Conservation (phyloP, 1,140 invertebrate genomes). For the Wiebesia pumilae region DNA sequence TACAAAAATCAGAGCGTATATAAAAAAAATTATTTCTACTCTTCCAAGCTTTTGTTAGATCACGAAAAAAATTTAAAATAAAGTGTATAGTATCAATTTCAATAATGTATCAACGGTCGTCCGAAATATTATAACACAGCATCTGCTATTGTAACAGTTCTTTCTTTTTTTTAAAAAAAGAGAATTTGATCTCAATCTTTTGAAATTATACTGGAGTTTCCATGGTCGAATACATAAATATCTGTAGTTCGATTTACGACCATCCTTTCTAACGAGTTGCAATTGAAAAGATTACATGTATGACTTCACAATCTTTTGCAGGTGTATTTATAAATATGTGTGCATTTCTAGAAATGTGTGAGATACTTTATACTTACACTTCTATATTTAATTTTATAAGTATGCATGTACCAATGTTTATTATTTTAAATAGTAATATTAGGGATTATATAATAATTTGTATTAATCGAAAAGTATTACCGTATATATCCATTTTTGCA, state of each 20-base stretch:
- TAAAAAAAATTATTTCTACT: slow-evolving; percentile 4
- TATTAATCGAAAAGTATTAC: too few species aligned
- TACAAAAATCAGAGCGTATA: background rate
- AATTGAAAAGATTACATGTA: background rate
- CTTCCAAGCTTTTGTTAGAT: slow-evolving; percentile 39
- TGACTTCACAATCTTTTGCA: background rate
- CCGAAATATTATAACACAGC: slow-evolving; percentile 3
- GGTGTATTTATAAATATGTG: background rate
- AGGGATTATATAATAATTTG: too few species aligned
- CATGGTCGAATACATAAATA: slow-evolving; percentile 10
- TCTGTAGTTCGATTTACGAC: slow-evolving; percentile 16
- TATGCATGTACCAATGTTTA: too few species aligned
- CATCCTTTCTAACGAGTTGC: background rate
- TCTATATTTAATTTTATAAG: too few species aligned
- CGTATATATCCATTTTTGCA: too few species aligned
- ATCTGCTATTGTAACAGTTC: slow-evolving; percentile 34
- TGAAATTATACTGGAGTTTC: background rate
- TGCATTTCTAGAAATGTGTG: too few species aligned
- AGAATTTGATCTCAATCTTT: slow-evolving; percentile 46
- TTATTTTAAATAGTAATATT: too few species aligned
- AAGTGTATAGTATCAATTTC: slow-evolving; percentile 40
- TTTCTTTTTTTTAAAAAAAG: slow-evolving; percentile 8
- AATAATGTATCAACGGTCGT: slow-evolving; percentile 42
- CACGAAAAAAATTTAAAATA: background rate
- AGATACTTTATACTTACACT: too few species aligned